Percentiles rank a stretch among this genome's conserved stretches.
Evolutionary conservation across 2,888 invertebrate species (phyloP).

Genomic region (Halocaridina rubra): DNA sequence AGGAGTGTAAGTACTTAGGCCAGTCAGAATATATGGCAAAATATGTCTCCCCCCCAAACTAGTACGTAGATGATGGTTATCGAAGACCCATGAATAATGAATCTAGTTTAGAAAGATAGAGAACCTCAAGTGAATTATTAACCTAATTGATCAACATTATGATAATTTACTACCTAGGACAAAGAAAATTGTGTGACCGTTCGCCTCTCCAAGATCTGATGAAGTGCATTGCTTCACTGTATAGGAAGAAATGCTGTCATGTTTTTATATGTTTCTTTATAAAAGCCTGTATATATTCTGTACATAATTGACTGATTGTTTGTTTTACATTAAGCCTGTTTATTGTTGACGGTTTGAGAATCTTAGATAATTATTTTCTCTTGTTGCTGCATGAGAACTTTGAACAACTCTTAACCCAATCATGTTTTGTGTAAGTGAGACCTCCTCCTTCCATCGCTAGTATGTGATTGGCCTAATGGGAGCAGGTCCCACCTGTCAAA

Average conservation of each 20-base stretch:
- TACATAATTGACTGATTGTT: slow-evolving; percentile 66
- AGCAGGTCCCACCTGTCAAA: slow-evolving; percentile 44
- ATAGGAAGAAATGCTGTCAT: slow-evolving; percentile 63
- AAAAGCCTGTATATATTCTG: slow-evolving; percentile 64
- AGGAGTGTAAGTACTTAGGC: slow-evolving; percentile 36
- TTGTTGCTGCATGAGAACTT: slow-evolving; percentile 64
- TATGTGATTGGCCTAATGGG: slow-evolving; percentile 40
- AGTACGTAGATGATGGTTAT: slow-evolving; percentile 25
- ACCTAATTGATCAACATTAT: slow-evolving; percentile 50
- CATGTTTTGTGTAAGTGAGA: slow-evolving; percentile 50
- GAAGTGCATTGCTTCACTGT: slow-evolving; percentile 55
- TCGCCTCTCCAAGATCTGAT: slow-evolving; percentile 56
- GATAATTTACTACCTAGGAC: slow-evolving; percentile 48
- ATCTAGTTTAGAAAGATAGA: slow-evolving; percentile 43
- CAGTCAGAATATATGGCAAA: slow-evolving; percentile 28
- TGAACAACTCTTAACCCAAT: slow-evolving; percentile 53
- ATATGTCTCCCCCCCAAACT: slow-evolving; percentile 36
- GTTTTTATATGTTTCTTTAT: slow-evolving; percentile 66
- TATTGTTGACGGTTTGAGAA: slow-evolving; percentile 66
- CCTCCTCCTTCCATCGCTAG: slow-evolving; percentile 37
- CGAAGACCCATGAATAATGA: slow-evolving; percentile 20
- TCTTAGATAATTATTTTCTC: slow-evolving; percentile 65
- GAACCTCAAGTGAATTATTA: slow-evolving; percentile 43
- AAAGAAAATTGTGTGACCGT: slow-evolving; percentile 47
- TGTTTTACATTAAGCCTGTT: slow-evolving; percentile 66